These are phyloP conservation scores for Bilobella aurantiaca DNA, from an alignment of 1,140 invertebrate species.

Conservation along the genomic window DNA sequence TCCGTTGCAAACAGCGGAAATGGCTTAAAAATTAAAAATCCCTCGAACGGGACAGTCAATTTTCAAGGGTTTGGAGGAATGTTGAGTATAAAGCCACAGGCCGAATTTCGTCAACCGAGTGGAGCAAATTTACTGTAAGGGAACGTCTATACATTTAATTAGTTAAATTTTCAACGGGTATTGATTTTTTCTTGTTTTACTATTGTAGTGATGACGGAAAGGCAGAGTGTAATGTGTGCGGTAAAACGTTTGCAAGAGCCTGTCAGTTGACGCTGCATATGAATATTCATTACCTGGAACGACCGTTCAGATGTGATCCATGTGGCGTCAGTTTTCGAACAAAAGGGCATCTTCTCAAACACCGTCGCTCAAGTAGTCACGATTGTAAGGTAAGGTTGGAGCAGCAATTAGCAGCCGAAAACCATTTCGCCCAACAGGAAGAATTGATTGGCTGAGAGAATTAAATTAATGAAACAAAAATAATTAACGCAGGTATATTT, in stretches of 20 bases:
- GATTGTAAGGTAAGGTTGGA: constrained; percentile 67
- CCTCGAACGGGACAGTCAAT: neutral
- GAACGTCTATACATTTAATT: neutral
- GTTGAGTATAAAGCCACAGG: constrained; percentile 27
- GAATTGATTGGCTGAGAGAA: constrained; percentile 12
- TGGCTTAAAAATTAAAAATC: neutral
- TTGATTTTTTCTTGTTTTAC: constrained; percentile 14
- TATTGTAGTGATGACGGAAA: constrained; percentile 58
- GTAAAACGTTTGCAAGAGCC: constrained; percentile 79
- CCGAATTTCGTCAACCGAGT: constrained; percentile 34
- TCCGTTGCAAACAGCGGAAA: too few relatives aligned
- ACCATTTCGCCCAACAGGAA: too few relatives aligned
- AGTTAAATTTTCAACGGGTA: neutral
- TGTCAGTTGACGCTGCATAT: constrained; percentile 82
- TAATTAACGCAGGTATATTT: constrained; percentile 25
- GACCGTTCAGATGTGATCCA: constrained; percentile 78
- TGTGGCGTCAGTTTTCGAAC: constrained; percentile 84
- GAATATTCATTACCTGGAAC: constrained; percentile 91
- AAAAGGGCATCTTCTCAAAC: constrained; percentile 83
- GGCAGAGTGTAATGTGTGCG: constrained; percentile 75
- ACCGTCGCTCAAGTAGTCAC: constrained; percentile 77
- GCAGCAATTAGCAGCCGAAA: neutral
- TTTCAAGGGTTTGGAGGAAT: constrained; percentile 7
- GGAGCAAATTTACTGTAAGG: constrained; percentile 32
- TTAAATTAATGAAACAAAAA: constrained; percentile 6